Base-by-base conservation (phyloP, 2,888 invertebrate species). In the Lymantria dispar region DNA sequence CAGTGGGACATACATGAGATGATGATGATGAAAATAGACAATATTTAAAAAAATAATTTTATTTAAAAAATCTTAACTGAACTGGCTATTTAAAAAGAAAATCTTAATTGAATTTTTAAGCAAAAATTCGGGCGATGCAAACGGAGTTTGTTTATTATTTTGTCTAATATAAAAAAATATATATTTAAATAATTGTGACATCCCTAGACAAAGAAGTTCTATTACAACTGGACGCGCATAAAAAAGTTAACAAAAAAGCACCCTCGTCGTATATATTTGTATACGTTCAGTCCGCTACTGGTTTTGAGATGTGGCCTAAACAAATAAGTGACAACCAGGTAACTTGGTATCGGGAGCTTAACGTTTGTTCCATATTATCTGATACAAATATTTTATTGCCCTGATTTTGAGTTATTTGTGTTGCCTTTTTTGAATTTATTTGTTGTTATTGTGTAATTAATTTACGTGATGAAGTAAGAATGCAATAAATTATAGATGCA, bases 301-400 rank as follows among this genome's bases (percentile, higher is more conserved):
- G 91, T 90, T 90, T 87, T 90, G 74, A 87, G 77, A 77, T 76
- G 80, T 77, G 77, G 77, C 89, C 90, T 90, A 90, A 89, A 89
- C 89, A 90, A 90, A 90, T 83, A 91, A 82, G 83, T 85, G 87
- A 88, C 87, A 86, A 59, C 74, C 88, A 86, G 89, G 90, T 89
- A 90, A 87, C 74, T 77, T 84, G 85, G 84, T 86, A 73, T 74
- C 76, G 72, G 70, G 60, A 70, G 81, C 77, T 82, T 79, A 79
- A 83, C 87, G 81, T 87, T 83, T 86, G 87, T 87, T 82, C 79
- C 80, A 85, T 84, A 86, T 83, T 85, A 87, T 89, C 87, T 84
- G 87, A 87, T 90, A 83, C 81, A 72, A 74, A 83, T 78, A 80
- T 81, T 80, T 76, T 72, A 75, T 60, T 58, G 53, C 22, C 36